Evolutionary conservation across 2,888 invertebrate genomes (phyloP), one percentile per base, ranked within the genome.

Genomic region (Saturnia pavonia): DNA sequence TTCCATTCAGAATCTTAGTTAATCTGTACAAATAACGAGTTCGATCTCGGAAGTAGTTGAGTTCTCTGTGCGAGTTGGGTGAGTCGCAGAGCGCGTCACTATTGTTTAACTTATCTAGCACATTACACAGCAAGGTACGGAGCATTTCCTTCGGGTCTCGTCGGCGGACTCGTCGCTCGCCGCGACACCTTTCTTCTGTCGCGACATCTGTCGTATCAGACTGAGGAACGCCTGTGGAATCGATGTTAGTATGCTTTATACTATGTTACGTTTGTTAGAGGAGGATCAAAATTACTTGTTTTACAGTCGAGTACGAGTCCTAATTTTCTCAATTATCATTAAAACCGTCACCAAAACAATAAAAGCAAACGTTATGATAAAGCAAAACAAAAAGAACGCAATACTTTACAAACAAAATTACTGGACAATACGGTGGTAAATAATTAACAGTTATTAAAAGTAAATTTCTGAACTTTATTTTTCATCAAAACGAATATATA

Each of bases 171-270:
- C 80, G 12, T 77, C 80, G 14, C 76, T 78, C 11, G 78, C 76
- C n/a, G 80, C 74, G 74, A 82, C 82, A 1, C 88, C 90, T 16
- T 79, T 78, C 88, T 92, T 92, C 78, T 81, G 82, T 68, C 85
- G 85, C 71, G 92, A 91, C 87, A 91, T 88, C 74, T 88, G 83
- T 48, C 90, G 88, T 79, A 89, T 89, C 77, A 93, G 85, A 70
- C 84, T 82, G 85, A 92, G 83, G 88, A 93, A 92, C 68, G 90
- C 90, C 93, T 93, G 90, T 27, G 74, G 72, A 77, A 60, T n/a
- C 51, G 65, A 65, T 40, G 65, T 65, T 65, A 65, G 65, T 40
- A 40, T n/a, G 40, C 34, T 19, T 65, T 65, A 65, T 27, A 60
- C 57, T 27, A 25, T 25, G 57, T 14, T 14, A 27, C 14, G 27